These are phyloP conservation scores for Ophion ellenae DNA, from an alignment of 2,888 invertebrate genomes.

Conservation along the genomic window DNA sequence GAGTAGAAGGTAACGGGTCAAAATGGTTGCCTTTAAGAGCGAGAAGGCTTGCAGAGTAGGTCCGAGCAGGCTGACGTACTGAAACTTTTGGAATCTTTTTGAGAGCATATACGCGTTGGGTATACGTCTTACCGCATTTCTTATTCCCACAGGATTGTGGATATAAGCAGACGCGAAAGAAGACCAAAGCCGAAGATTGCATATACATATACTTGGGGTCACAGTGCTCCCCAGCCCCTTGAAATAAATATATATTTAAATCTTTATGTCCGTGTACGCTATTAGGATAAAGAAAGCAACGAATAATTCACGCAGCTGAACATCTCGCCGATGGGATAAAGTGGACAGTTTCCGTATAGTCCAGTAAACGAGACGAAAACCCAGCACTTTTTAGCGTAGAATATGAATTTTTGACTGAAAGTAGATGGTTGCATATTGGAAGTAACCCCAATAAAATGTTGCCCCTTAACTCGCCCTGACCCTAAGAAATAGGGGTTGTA, in stretches of 20 bases:
- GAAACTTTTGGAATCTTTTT: slow-evolving; percentile 78
- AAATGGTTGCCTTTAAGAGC: no score
- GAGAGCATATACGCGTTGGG: slow-evolving; percentile 62
- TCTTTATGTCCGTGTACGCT: neutral
- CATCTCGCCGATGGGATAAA: slow-evolving; percentile 70
- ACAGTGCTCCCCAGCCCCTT: neutral
- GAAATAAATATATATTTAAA: neutral
- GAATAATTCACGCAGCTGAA: slow-evolving; percentile 38
- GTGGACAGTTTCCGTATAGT: slow-evolving; percentile 66
- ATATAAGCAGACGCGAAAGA: slow-evolving; percentile 62
- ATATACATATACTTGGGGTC: neutral
- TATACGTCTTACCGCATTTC: slow-evolving; percentile 70
- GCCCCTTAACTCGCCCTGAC: no score
- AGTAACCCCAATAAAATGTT: no score
- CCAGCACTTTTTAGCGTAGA: no score
- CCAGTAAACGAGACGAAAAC: no score
- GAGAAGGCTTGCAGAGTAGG: slow-evolving; percentile 12
- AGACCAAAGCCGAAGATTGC: slow-evolving; percentile 22
- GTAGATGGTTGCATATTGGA: no score
- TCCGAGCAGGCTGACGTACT: slow-evolving; percentile 56
- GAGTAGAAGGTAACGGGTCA: neutral
- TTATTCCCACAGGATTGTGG: slow-evolving; percentile 73
- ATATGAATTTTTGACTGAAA: no score
- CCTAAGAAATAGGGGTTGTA: no score
- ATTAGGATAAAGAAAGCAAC: slow-evolving; percentile 18